Conservation (phyloP, 2,113 vertebrate species). For the Myanophis thanlyinensis region DNA sequence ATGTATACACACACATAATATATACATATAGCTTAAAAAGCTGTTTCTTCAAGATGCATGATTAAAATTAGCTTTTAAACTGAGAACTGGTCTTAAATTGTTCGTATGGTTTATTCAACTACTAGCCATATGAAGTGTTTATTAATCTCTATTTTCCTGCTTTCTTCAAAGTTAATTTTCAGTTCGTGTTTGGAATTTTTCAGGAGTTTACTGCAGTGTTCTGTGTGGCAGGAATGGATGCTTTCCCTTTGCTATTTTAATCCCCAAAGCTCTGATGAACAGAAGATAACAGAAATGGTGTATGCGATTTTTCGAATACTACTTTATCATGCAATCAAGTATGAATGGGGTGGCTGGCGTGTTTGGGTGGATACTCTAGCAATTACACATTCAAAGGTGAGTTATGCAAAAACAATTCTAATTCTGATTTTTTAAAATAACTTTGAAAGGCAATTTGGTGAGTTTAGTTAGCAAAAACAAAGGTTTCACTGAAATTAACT, state of each 20-base stretch:
- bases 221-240: conserved; percentile 99
- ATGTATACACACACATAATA: no score
- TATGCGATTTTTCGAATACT: conserved; percentile 97
- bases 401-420: conserved; percentile 28
- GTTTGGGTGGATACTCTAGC: conserved; percentile 99
- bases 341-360: conserved; percentile 99
- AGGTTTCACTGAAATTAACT: neutral
- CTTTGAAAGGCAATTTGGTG: neutral
- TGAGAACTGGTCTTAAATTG: neutral
- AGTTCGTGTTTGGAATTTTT: conserved; percentile 19
- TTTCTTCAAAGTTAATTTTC: neutral
- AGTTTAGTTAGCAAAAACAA: neutral
- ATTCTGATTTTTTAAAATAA: neutral
- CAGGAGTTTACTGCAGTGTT: conserved; percentile 98
- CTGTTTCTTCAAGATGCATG: neutral
- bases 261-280: conserved; percentile 88
- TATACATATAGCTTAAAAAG: neutral
- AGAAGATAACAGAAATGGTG: conserved; percentile 99
- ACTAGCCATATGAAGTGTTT: neutral
- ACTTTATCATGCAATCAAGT: conserved; percentile 97
- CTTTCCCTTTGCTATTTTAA: conserved; percentile 94
- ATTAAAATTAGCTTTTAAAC: conserved; percentile 4
- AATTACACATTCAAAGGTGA: conserved; percentile 98
- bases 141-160: neutral
- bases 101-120: fast-evolving